Percentiles rank a stretch among this genome's conserved stretches.
Evolutionary conservation across 64 coral and sea anemone genomes (phyloP).

Genomic region (Actinia tenebrosa): DNA sequence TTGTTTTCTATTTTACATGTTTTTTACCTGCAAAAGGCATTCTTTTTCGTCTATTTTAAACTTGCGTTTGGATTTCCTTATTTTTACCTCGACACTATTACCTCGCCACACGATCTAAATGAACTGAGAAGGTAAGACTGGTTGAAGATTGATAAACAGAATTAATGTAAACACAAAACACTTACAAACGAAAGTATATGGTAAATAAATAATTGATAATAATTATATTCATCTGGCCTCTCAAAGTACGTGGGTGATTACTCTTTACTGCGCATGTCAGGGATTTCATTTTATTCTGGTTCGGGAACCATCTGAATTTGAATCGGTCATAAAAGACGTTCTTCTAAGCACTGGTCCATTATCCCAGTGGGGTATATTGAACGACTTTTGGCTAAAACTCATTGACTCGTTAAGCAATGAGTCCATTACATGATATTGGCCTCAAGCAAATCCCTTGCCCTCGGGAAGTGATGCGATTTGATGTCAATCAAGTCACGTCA

Average conservation of each 20-base stretch:
- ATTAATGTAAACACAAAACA: neutral
- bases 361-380: neutral
- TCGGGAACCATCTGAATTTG: neutral
- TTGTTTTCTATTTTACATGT: neutral
- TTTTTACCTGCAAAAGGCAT: neutral
- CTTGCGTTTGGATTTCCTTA: neutral
- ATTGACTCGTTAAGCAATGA: conserved; percentile 13
- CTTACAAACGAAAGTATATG: neutral
- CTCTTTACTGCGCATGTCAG: neutral
- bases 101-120: neutral
- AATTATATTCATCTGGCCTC: neutral
- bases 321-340: neutral
- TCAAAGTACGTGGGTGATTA: neutral
- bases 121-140: neutral
- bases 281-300: neutral
- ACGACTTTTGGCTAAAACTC: neutral
- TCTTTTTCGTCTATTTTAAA: neutral
- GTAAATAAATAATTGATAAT: conserved; percentile 7
- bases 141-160: neutral
- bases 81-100: neutral
- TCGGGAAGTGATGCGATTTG: neutral
- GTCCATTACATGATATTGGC: neutral
- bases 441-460: neutral
- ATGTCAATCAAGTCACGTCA: neutral
- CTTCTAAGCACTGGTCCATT: neutral